Evolutionary conservation across 2,113 vertebrate species (phyloP).

Genomic region (Trichechus manatus): DNA sequence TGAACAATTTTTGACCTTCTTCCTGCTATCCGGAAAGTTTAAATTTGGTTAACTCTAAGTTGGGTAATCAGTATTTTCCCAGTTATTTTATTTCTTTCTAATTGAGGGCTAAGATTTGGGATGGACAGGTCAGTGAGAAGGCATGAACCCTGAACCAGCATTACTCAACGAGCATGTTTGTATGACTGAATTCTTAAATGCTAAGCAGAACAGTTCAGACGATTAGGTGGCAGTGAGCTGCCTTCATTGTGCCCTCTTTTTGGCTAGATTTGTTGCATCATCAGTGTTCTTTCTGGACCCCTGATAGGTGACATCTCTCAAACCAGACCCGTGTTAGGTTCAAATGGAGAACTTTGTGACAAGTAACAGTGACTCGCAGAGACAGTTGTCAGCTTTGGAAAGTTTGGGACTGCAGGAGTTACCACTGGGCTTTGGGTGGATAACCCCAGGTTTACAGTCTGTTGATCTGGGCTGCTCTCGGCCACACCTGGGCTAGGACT

Average conservation of each 20-base stretch:
- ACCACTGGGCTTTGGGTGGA: neutral
- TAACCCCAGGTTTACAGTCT: neutral
- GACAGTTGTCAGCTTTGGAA: neutral
- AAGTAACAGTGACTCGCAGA: neutral
- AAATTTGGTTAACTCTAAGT: neutral
- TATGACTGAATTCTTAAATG: neutral
- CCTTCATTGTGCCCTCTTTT: neutral
- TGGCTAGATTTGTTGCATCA: neutral
- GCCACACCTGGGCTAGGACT: neutral
- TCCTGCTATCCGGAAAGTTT: neutral
- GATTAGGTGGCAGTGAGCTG: fast-evolving
- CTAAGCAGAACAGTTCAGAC: neutral
- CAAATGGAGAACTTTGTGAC: neutral
- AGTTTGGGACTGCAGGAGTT: neutral
- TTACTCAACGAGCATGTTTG: neutral
- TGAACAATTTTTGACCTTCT: neutral
- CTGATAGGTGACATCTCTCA: neutral
- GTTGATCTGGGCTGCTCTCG: neutral
- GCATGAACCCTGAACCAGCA: fast-evolving
- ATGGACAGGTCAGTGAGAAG: neutral
- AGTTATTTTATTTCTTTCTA: neutral
- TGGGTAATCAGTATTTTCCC: neutral
- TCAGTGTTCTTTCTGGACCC: neutral
- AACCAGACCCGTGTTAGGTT: neutral
- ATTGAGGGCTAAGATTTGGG: neutral